Evolutionary conservation across 2,888 invertebrate genomes (phyloP), one percentile per base, ranked within the genome.

Genomic region (Drosophila flavopinicola): DNA sequence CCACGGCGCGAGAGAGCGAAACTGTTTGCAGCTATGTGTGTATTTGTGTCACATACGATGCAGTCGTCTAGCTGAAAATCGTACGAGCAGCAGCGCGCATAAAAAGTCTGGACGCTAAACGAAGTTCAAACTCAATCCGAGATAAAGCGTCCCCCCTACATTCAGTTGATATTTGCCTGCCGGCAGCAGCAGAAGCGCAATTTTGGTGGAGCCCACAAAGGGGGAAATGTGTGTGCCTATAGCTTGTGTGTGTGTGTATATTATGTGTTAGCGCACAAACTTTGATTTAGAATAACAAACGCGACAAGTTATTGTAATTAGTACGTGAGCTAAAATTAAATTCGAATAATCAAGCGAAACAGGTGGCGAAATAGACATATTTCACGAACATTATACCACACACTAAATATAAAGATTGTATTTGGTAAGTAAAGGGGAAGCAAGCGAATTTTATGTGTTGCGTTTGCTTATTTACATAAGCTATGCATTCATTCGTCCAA

Each of bases 141-240:
- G 74, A 80, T 69, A 75, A 71, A 73, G 66, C 53, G 71, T 57
- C 52, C 33, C 44, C 44, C 30, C 27, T 11, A 11, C 9, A 56
- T 52, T 83, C 59, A 75, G 79, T 82, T 73, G 52, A 75, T 70
- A 70, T 77, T 79, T 73, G 76, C 59, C 71, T 75, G 69, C 77
- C 78, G 79, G 79, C 70, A 69, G 56, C 20, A 75, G 64, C 58
- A 57, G 72, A 66, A 64, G 72, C 69, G 51, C 69, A 58, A 47
- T 33, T 68, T 61, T 60, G 3, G n/a, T 53, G 48, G 47, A 67
- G 47, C 42, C 41, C 54, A 39, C 35, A 58, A 13, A n/a, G 49
- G 57, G 59, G 35, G 51, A 37, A 48, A 67, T 63, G 51, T 48
- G 49, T 57, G 42, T 54, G 48, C 32, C 56, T 38, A 17, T 30